Evolutionary conservation across 2,888 invertebrate genomes (phyloP).

Genomic region (Ochlodes sylvanus): DNA sequence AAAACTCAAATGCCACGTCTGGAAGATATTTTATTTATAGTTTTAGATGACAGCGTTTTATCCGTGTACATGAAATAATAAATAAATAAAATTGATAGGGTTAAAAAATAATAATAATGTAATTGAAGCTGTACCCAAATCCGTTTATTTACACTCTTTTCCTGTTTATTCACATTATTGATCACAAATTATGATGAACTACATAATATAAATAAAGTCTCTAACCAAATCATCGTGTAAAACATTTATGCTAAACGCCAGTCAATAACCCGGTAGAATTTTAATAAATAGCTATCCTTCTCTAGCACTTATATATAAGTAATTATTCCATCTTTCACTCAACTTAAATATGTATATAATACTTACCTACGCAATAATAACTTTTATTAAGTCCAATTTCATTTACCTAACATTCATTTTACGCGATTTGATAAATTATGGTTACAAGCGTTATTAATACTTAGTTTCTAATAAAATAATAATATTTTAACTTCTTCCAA

Average conservation of each 20-base stretch:
- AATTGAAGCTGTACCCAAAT: too few species aligned
- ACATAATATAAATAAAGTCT: conserved; percentile 9
- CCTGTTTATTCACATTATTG: conserved; percentile 18
- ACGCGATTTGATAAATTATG: not conserved
- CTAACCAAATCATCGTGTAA: conserved; percentile 26
- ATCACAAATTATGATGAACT: conserved; percentile 8
- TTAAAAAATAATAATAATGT: too few species aligned
- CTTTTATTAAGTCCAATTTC: not conserved
- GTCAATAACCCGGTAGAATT: conserved; percentile 35
- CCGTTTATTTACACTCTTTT: not conserved
- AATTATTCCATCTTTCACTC: conserved; percentile 13
- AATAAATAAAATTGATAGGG: too few species aligned
- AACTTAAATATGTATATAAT: not conserved
- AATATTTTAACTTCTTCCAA: not conserved
- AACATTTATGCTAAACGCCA: conserved; percentile 27
- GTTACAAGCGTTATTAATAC: not conserved
- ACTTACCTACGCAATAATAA: not conserved
- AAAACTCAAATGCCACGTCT: too few species aligned
- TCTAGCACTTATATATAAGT: not conserved
- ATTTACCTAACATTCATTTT: too few species aligned
- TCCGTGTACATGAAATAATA: too few species aligned
- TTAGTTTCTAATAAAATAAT: not conserved
- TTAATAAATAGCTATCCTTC: conserved; percentile 31
- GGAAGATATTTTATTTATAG: too few species aligned
- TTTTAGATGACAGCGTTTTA: too few species aligned